Base-by-base conservation (phyloP, 2,113 vertebrate genomes). In the Neomonachus schauinslandi region DNA sequence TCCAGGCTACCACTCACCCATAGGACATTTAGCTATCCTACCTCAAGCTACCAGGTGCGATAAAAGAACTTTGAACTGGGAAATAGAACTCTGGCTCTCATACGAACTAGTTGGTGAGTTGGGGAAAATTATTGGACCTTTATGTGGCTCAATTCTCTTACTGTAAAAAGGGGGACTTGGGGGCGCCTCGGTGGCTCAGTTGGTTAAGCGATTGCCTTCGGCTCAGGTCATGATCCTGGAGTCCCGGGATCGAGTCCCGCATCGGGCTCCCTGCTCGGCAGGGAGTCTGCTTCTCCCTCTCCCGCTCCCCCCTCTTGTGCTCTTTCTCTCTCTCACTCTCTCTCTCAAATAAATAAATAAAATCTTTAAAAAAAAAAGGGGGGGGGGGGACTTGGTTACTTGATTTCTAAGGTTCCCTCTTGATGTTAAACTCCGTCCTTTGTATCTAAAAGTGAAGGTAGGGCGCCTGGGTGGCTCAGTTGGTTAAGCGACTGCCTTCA, bases 351-450 rank as follows among this genome's bases (percentile, higher is more conserved):
- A n/a, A n/a, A n/a, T n/a, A n/a, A n/a, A n/a, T n/a, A n/a, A n/a
- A n/a, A n/a, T n/a, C n/a, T n/a, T n/a, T n/a, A n/a, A n/a, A n/a
- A n/a, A n/a, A n/a, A n/a, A n/a, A n/a, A n/a, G n/a, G n/a, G 14
- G 36, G 26, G 5, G 10, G 14, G 36, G 26, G 5, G 10, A 36
- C 65, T 93, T 91, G 15, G 15, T 87, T 87, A 55, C 83, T 88
- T 77, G 10, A 82, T 89, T 92, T 89, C 57, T 92, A 88, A 96
- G 22, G 49, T 95, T 59, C 93, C 74, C 11, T 95, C n/a, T 91
- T 72, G 26, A 42, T 67, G 16, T 85, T 81, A 94, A 95, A 89
- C 65, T 85, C 63, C 89, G 36, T 24, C 31, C 9, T 46, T 33
- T 67, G 28, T 77, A 46, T 63, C 65, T 97, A 79, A 93, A 39